A percentile compares a stretch with the other conserved stretches of the same genome.
Conservation (phyloP, 2,888 invertebrate genomes). For the Gymnocheta viridis region DNA sequence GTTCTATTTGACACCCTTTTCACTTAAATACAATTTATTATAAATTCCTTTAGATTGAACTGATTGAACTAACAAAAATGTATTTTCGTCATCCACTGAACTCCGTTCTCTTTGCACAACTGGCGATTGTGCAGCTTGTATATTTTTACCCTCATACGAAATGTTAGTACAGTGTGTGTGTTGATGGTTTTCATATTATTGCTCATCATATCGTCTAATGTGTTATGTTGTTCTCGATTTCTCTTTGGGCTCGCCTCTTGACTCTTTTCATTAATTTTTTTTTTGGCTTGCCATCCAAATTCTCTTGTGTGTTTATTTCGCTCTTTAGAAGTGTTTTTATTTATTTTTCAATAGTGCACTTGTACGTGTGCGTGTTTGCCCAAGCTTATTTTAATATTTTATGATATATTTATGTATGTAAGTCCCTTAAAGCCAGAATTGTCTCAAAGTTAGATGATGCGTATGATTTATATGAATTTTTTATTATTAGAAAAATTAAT, state of each 20-base stretch:
- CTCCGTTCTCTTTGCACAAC: slow-evolving; percentile 72
- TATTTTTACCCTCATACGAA: slow-evolving; percentile 59
- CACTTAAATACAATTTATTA: slow-evolving; percentile 14
- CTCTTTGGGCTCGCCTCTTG: slow-evolving; percentile 38
- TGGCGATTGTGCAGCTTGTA: slow-evolving; percentile 63
- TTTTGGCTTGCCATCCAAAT: neutral
- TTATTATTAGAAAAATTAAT: slow-evolving; percentile 57
- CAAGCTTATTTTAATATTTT: neutral
- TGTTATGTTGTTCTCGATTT: slow-evolving; percentile 35
- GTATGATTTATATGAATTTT: slow-evolving; percentile 60
- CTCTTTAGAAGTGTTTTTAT: slow-evolving; percentile 23
- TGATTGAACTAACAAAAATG: slow-evolving; percentile 48
- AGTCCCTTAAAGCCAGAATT: slow-evolving; percentile 17
- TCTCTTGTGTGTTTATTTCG: slow-evolving; percentile 30
- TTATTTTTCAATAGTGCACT: neutral
- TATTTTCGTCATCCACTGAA: slow-evolving; percentile 70
- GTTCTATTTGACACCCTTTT: slow-evolving; percentile 32
- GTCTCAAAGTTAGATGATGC: slow-evolving; percentile 22
- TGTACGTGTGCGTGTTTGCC: neutral
- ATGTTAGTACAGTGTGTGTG: slow-evolving; percentile 27
- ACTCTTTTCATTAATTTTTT: neutral
- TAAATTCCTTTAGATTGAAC: slow-evolving; percentile 39
- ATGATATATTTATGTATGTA: too few species aligned
- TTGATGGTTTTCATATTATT: slow-evolving; percentile 39
- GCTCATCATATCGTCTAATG: slow-evolving; percentile 50